Conservation (phyloP, 2,797 vertebrate genomes). For the Epinephelus malabaricus region DNA sequence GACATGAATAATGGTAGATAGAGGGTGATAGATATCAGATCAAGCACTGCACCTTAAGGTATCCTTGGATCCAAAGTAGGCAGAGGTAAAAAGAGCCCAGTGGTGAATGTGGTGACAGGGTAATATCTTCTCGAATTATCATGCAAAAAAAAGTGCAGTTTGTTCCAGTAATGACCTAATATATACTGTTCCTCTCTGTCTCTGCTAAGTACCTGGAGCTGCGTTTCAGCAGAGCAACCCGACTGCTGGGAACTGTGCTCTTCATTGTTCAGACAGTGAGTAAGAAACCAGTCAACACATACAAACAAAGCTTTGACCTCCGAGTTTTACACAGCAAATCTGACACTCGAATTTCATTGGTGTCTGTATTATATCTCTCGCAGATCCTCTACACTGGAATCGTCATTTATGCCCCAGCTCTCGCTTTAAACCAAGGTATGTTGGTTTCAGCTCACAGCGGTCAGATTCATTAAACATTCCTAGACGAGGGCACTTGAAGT, state of each 20-base stretch:
- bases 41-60: not conserved
- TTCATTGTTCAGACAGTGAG: constrained; percentile 96
- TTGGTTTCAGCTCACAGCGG: constrained; percentile 7
- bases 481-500: constrained; percentile 40
- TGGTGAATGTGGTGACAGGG: not conserved
- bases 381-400: constrained; percentile 89
- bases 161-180: not conserved
- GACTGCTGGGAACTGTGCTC: constrained; percentile 90
- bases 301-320: constrained; percentile 25
- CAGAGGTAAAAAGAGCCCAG: not conserved
- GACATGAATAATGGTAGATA: not conserved
- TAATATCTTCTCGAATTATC: not conserved
- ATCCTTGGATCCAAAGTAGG: no score
- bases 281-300: constrained; percentile 51
- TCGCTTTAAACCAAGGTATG: constrained; percentile 89
- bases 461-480: constrained; percentile 26
- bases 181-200: constrained; percentile 9
- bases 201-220: constrained; percentile 93
- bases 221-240: constrained; percentile 92
- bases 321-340: constrained; percentile 17
- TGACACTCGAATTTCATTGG: not conserved
- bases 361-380: constrained; percentile 6
- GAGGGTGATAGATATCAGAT: not conserved
- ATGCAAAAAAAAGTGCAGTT: not conserved
- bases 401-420: constrained; percentile 87